Evolutionary conservation across 1,140 invertebrate species (phyloP), one percentile per base, ranked within the genome.

Genomic region (Drosophila mayri): DNA sequence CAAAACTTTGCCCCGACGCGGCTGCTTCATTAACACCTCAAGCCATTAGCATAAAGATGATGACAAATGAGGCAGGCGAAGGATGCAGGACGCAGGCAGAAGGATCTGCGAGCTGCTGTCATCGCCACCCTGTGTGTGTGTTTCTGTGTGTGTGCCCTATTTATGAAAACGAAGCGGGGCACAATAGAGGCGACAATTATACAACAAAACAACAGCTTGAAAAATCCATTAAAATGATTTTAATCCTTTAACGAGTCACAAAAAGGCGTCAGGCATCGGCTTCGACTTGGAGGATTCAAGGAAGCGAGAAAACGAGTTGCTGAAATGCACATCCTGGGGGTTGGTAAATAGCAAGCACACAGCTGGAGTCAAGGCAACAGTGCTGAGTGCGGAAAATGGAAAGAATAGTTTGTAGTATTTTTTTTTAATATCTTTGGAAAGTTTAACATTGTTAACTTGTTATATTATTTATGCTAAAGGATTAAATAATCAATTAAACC

Each of bases 141-240:
- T 62, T 35, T 18, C 44, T 18, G 58, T 18, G 54, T 57, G 40
- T 59, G 72, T 87, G 84, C 65, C 84, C 80, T 88, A 88, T 88
- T 88, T 87, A 73, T 88, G 83, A 58, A 68, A 41, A 41, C 16
- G 66, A 30, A 70, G 47, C 55, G 50, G 49, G 49, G 46, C 52
- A 86, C 70, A 79, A 87, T 76, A 77, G 76, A 71, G 73, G 72
- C 80, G 77, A 87, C 84, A 87, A 87, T 87, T 87, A 87, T 88
- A 83, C 81, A 88, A 87, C 80, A 90, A 85, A 90, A 90, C 86
- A 90, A 90, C 85, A 90, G 85, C 85, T 90, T 90, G 85, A 90
- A 90, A 90, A 90, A 90, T 90, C 85, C 85, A 90, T 90, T 90
- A 90, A 90, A 90, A 90, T 90, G 81, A 90, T 81, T 90, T 90